Evolutionary conservation across 1,140 invertebrate species (phyloP), one percentile per base, ranked within the genome.

Genomic region (Drosophila willistoni): DNA sequence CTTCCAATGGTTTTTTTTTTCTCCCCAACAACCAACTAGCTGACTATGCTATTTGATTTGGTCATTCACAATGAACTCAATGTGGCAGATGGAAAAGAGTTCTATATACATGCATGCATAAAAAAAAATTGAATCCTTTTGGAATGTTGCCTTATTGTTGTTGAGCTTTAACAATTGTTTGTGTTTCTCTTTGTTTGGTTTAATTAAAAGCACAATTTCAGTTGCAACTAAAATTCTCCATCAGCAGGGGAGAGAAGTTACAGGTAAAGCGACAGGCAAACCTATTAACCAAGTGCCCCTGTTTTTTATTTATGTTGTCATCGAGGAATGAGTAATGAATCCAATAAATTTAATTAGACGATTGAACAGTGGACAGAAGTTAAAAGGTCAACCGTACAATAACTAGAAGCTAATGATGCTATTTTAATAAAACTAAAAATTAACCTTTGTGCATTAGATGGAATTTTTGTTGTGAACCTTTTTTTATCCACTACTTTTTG

Each of bases 181-280:
- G 34, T 59, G 34, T 59, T 59, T 36, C 56, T 39, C 2, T 59
- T 59, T 59, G 56, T 59, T 73, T 71, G 67, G 76, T 81, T 86
- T 86, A 86, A 86, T 86, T 86, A 86, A 86, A 86, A 86, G 83
- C 82, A 69, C 83, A 83, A 87, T 86, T 83, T 83, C 47, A 71
- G 66, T 73, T 64, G 64, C 56, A 62, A 67, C 41, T 71, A 73
- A 68, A 80, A 73, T 54, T 84, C 83, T 79, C 64, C 61, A 66
- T 64, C 36, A 59, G 62, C 64, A 71, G 68, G 68, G 68, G 68
- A 66, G 51, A 69, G 55, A 66, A 74, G 19, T 22, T 29, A 13
- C 22, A 68, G 47, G 65, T 55, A 69, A 19, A 60, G 9, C 47
- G 19, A 51, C n/a, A 42, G 19, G 29, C 22, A 25, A 17, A 51